These are phyloP conservation scores for Misgurnus mizolepis DNA, from an alignment of 2,113 vertebrate genomes.

Conservation along the genomic window DNA sequence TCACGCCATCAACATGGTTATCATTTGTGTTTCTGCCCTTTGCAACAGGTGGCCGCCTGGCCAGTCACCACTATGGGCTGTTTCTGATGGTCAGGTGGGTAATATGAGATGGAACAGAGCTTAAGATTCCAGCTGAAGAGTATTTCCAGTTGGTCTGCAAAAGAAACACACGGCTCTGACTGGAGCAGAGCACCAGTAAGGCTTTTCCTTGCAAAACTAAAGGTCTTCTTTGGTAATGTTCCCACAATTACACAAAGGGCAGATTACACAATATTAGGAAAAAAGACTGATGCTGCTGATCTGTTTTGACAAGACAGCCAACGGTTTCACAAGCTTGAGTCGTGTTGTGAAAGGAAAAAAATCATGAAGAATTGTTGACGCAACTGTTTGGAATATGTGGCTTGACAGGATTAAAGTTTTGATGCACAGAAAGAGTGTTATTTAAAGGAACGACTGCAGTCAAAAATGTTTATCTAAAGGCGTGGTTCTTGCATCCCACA, in stretches of 20 bases:
- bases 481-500: too few relatives aligned
- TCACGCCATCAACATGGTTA: conserved; percentile 11
- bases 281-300: neutral
- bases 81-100: conserved; percentile 12
- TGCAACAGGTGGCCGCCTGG: conserved; percentile 25
- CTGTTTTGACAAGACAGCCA: conserved; percentile 2
- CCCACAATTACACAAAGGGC: neutral
- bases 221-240: neutral
- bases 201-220: neutral
- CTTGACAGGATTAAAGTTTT: neutral
- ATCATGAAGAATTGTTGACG: neutral
- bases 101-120: conserved; percentile 5
- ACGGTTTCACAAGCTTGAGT: neutral
- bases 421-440: neutral
- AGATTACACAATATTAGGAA: neutral
- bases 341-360: conserved; percentile 17
- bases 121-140: conserved; percentile 1
- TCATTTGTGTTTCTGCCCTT: neutral
- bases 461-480: too few relatives aligned
- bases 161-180: neutral
- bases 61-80: neutral
- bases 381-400: neutral
- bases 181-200: neutral
- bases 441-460: too few relatives aligned
- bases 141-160: conserved; percentile 3